Evolutionary conservation across 1,140 invertebrate species (phyloP).

Genomic region (Drosophila neocordata): DNA sequence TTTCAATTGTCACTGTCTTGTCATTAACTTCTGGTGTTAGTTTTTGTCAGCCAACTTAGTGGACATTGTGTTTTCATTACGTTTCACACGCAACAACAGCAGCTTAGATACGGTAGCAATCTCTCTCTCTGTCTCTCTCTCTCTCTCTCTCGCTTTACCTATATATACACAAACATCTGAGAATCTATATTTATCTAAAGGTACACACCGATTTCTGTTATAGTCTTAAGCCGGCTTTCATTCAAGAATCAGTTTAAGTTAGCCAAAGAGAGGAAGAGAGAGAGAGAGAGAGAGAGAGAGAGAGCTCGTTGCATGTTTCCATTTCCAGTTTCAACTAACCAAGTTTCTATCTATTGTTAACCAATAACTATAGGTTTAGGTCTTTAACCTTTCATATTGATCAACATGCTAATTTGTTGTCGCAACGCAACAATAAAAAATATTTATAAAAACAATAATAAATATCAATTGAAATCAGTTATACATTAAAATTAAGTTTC

Average conservation of each 20-base stretch:
- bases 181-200: not conserved
- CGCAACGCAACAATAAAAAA: not conserved
- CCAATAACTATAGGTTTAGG: conserved; percentile 14
- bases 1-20: conserved; percentile 81
- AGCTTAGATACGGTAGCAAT: conserved; percentile 55
- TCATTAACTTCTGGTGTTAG: conserved; percentile 81
- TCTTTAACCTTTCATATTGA: not conserved
- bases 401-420: not conserved
- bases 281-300: not conserved
- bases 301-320: not conserved
- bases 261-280: not conserved
- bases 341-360: not conserved
- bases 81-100: conserved; percentile 71
- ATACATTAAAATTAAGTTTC: not conserved
- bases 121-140: conserved; percentile 8
- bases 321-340: not conserved
- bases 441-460: not conserved
- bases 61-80: conserved; percentile 68
- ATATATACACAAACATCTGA: not conserved
- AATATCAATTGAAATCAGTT: not conserved
- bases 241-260: not conserved
- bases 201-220: not conserved
- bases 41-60: conserved; percentile 34
- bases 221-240: conserved; percentile 7
- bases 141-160: not conserved